A percentile compares a stretch with the other conserved stretches of the same genome.
These are phyloP conservation scores for Chlorops oryzae DNA, from an alignment of 1,140 invertebrate genomes.

Conservation along the genomic window DNA sequence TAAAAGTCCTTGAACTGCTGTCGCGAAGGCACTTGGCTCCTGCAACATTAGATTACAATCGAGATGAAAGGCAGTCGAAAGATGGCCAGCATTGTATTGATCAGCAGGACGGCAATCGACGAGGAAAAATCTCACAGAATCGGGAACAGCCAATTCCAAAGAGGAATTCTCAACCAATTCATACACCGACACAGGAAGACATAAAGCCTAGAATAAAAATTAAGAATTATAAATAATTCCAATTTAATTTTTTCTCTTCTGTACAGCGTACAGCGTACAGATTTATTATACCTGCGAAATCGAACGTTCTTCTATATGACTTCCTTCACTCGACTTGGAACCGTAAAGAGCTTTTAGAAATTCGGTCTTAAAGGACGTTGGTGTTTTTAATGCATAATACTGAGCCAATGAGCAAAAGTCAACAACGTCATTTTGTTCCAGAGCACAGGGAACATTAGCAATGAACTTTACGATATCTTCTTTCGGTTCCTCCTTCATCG, in stretches of 20 bases:
- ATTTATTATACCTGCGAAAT: no score
- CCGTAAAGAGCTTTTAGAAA: constrained; percentile 52
- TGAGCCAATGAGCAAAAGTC: constrained; percentile 95
- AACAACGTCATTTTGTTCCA: constrained; percentile 90
- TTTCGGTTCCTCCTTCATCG: constrained; percentile 68
- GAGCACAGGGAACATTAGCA: constrained; percentile 69
- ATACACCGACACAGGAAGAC: constrained; percentile 85
- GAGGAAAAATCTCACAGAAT: constrained; percentile 83
- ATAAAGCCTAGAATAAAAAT: constrained; percentile 69
- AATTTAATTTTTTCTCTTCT: no score
- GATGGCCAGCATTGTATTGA: constrained; percentile 94
- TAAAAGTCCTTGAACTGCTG: constrained; percentile 88
- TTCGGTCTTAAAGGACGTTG: constrained; percentile 81
- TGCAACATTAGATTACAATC: constrained; percentile 96
- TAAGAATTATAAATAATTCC: no score
- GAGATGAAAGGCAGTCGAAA: constrained; percentile 95
- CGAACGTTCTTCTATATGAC: no score
- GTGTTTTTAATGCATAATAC: constrained; percentile 89
- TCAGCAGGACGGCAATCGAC: constrained; percentile 95
- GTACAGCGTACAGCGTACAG: no score
- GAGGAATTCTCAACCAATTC: constrained; percentile 77
- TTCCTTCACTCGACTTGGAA: no score
- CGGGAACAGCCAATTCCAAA: constrained; percentile 53
- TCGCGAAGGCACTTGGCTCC: constrained; percentile 89
- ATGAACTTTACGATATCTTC: constrained; percentile 69